Conservation (phyloP, 2,888 invertebrate genomes). For the Sericinus montela region DNA sequence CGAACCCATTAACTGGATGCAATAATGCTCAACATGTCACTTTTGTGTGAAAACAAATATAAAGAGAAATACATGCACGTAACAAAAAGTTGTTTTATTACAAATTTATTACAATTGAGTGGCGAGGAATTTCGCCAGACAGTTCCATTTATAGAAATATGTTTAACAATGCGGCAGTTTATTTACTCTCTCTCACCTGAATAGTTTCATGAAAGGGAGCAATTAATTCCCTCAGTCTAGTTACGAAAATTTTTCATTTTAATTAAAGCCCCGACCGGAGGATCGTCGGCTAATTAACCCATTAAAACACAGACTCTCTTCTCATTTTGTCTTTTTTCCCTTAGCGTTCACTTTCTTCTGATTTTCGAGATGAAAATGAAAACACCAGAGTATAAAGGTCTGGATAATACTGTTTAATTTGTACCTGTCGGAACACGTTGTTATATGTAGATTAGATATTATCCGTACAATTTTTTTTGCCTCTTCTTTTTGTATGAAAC, state of each 20-base stretch:
- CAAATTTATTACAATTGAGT: not conserved
- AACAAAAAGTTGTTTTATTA: not conserved
- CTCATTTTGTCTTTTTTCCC: constrained; percentile 66
- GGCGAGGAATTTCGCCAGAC: not conserved
- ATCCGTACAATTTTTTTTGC: too few relatives aligned
- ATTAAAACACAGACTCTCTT: constrained; percentile 74
- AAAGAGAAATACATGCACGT: not conserved
- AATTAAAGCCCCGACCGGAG: constrained; percentile 72
- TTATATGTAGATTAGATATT: too few relatives aligned
- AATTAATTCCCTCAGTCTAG: constrained; percentile 71
- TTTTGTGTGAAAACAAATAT: too few relatives aligned
- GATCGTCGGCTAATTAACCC: constrained; percentile 77
- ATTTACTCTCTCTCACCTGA: constrained; percentile 66
- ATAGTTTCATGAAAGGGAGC: constrained; percentile 68
- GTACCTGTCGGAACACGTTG: constrained; percentile 17
- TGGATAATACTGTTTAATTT: constrained; percentile 19
- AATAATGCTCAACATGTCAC: not conserved
- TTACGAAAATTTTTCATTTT: constrained; percentile 77
- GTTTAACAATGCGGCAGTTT: constrained; percentile 35
- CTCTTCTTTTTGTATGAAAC: too few relatives aligned
- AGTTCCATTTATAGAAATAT: constrained; percentile 27
- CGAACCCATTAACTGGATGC: not conserved
- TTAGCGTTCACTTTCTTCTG: constrained; percentile 66
- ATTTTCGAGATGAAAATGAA: constrained; percentile 59
- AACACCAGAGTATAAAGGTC: constrained; percentile 21